These are phyloP conservation scores for Pipra filicauda DNA, from an alignment of 2,113 vertebrate species.

Conservation along the genomic window DNA sequence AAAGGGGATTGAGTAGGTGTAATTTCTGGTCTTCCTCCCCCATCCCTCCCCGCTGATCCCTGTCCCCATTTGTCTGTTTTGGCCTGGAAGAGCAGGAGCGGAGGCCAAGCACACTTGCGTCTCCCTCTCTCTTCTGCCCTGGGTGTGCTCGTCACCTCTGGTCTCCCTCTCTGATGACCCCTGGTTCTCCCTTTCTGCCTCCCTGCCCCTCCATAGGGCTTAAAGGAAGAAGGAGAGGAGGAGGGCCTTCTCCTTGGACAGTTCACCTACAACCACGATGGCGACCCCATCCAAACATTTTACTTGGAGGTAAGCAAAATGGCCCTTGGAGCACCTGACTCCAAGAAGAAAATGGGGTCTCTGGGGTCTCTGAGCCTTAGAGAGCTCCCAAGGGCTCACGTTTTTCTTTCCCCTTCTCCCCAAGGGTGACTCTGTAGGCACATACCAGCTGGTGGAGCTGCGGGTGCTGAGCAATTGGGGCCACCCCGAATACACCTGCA, in stretches of 20 bases:
- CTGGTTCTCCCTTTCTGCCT: not conserved
- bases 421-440: conserved; percentile 51
- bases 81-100: not conserved
- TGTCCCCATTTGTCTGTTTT: not conserved
- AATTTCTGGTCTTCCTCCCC: not conserved
- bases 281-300: conserved; percentile 89
- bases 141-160: not conserved
- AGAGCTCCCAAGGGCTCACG: not conserved
- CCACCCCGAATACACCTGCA: conserved; percentile 91
- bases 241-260: conserved; percentile 83
- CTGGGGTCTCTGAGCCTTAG: not conserved
- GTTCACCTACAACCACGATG: conserved; percentile 83
- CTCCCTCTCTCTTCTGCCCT: not conserved
- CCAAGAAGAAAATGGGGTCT: not conserved
- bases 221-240: conserved; percentile 79
- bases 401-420: not conserved
- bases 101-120: fast-evolving
- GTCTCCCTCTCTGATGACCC: not conserved
- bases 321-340: fast-evolving
- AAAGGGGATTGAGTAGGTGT: not conserved
- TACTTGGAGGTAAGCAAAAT: conserved; percentile 75
- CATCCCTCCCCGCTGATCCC: not conserved
- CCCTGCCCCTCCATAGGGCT: conserved; percentile 72
- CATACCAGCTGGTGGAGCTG: conserved; percentile 80
- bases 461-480: conserved; percentile 93